These are phyloP conservation scores for Characodon lateralis DNA, from an alignment of 2,797 vertebrate species.

Conservation along the genomic window DNA sequence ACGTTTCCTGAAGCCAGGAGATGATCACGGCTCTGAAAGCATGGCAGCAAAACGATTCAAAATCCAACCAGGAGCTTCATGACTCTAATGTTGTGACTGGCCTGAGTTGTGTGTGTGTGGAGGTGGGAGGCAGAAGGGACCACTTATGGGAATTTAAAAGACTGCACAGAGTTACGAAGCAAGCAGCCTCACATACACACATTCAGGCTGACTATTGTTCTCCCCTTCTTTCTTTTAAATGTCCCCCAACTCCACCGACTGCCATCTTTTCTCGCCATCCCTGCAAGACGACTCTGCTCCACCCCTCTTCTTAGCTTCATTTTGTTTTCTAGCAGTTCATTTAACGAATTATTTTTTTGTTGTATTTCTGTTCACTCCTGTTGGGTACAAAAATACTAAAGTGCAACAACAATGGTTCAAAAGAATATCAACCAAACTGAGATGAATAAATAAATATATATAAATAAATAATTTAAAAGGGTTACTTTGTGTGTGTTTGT, in stretches of 20 bases:
- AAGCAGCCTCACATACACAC: constrained; percentile 45
- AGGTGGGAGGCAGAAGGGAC: constrained; percentile 36
- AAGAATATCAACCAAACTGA: constrained; percentile 87
- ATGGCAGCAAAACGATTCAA: constrained; percentile 16
- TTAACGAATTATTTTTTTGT: constrained; percentile 70
- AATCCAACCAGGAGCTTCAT: constrained; percentile 23
- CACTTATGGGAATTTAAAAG: constrained; percentile 47
- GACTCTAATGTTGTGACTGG: constrained; percentile 11
- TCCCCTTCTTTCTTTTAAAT: background rate
- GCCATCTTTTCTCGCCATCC: constrained; percentile 29
- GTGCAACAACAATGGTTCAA: constrained; percentile 84
- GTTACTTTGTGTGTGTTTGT: constrained; percentile 28
- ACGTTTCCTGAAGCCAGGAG: constrained; percentile 16
- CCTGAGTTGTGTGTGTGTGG: constrained; percentile 3
- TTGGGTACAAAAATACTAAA: constrained; percentile 90
- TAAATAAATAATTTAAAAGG: constrained; percentile 84
- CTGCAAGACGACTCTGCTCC: constrained; percentile 62
- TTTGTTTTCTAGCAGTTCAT: constrained; percentile 31
- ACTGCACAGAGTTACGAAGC: constrained; percentile 33
- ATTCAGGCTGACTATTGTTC: constrained; percentile 27
- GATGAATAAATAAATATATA: constrained; percentile 88
- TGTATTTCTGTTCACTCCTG: constrained; percentile 83
- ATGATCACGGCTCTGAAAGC: constrained; percentile 12
- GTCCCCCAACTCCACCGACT: constrained; percentile 14
- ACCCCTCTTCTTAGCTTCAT: constrained; percentile 47